Conservation (phyloP, 2,797 vertebrate genomes). For the Pteropus rufus region DNA sequence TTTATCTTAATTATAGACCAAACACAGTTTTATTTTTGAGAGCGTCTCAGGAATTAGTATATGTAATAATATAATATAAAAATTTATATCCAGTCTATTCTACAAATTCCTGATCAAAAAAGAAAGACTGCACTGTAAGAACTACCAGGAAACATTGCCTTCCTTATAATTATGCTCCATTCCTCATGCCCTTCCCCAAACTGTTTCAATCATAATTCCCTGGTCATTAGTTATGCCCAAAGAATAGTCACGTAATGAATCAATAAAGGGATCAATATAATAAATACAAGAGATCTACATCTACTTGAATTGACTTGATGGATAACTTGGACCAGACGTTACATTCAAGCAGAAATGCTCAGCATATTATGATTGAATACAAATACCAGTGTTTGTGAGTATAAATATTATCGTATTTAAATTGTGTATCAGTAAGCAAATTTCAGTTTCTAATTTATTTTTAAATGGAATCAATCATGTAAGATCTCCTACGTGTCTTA, state of each 20-base stretch:
- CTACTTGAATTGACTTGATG: not conserved
- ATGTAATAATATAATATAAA: not conserved
- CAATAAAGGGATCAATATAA: not conserved
- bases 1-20: not conserved
- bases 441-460: not conserved
- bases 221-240: not conserved
- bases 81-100: not conserved
- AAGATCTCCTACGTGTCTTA: not conserved
- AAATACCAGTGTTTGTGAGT: not conserved
- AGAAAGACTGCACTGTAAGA: not conserved
- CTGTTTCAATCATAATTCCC: not conserved
- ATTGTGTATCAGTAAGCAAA: not conserved
- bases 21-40: not conserved
- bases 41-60: not conserved
- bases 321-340: not conserved
- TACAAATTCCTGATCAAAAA: not conserved
- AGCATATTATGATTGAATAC: not conserved
- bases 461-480: not conserved
- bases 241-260: not conserved
- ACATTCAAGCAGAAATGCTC: not conserved
- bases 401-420: not conserved
- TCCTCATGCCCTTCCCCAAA: fast-evolving
- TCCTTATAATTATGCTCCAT: not conserved
- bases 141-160: not conserved
- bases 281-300: not conserved